These are phyloP conservation scores for Zonitis immaculata DNA, from an alignment of 2,888 invertebrate genomes.

Conservation along the genomic window DNA sequence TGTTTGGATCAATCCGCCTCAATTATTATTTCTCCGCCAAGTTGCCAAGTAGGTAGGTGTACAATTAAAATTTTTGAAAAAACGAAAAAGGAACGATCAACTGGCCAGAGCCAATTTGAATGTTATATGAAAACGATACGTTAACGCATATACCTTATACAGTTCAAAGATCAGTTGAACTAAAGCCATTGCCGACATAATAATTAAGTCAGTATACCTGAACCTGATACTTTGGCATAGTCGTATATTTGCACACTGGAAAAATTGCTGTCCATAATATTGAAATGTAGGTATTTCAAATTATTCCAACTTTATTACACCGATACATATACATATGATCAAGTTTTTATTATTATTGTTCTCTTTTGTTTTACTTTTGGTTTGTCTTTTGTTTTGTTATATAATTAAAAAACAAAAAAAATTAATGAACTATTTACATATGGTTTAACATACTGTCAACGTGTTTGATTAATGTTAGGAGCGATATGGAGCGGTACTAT, in stretches of 20 bases:
- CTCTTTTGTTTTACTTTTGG: background rate
- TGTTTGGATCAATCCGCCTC: no score
- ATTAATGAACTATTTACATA: background rate
- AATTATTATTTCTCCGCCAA: no score
- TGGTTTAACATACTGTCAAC: background rate
- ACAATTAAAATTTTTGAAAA: no score
- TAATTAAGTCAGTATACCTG: slow-evolving; percentile 18
- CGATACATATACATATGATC: no score
- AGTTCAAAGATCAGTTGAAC: slow-evolving; percentile 7
- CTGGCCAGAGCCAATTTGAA: background rate
- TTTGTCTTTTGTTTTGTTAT: background rate
- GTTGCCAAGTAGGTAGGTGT: no score
- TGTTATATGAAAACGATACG: background rate
- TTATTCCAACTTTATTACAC: background rate
- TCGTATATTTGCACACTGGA: background rate
- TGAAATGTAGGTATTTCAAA: background rate
- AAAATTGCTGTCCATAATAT: background rate
- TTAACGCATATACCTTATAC: no score
- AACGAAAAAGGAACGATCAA: background rate
- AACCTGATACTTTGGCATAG: slow-evolving; percentile 15
- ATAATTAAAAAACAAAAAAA: background rate
- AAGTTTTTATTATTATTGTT: background rate
- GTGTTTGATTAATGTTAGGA: background rate
- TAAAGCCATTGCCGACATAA: slow-evolving; percentile 17
- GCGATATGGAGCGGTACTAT: background rate